Evolutionary conservation across 2,113 vertebrate species (phyloP), one percentile per base, ranked within the genome.

Genomic region (Gobiocypris rarus): DNA sequence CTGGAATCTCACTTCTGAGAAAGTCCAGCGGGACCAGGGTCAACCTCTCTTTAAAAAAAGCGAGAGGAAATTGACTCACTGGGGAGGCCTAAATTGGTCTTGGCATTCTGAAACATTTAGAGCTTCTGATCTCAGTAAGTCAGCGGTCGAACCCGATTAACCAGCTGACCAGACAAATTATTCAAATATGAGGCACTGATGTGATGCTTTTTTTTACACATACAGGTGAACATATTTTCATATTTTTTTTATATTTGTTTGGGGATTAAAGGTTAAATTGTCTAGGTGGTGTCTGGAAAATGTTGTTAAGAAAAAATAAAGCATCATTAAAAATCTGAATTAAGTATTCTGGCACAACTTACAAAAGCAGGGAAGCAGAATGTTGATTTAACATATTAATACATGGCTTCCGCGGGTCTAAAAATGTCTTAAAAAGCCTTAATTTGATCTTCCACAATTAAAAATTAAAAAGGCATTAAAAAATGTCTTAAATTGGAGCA

Each of bases 71-170:
- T 31, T 41, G 31, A 65, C 63, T 70, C 43, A 34, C 43, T 50
- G 67, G 26, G 75, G 4, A 11, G 45, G 81, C 69, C 86, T 24
- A 86, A 58, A 83, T 73, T 73, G 76, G 74, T 80, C 65, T 43
- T 86, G 73, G 82, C 85, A 81, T 74, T 74, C 58, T 84, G n/a
- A 69, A 65, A 63, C 4, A 69, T 58, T 19, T 73, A 59, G 19
- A 61, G 45, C 45, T n/a, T 67, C 45, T 80, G 41, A 67, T 67
- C 59, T 52, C 9, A 50, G 41, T 24, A 26, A 65, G 85, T 82
- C 34, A 74, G 52, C 11, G 58, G 50, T 4, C 10, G 9, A 48
- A 19, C 24, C 43, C 48, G 56, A 15, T 76, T 67, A 52, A 67
- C 45, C 22, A 65, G 69, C n/a, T 45, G 45, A 56, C 11, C 43